Base-by-base conservation (phyloP, 2,113 vertebrate genomes). In the Ceratotherium simum region DNA sequence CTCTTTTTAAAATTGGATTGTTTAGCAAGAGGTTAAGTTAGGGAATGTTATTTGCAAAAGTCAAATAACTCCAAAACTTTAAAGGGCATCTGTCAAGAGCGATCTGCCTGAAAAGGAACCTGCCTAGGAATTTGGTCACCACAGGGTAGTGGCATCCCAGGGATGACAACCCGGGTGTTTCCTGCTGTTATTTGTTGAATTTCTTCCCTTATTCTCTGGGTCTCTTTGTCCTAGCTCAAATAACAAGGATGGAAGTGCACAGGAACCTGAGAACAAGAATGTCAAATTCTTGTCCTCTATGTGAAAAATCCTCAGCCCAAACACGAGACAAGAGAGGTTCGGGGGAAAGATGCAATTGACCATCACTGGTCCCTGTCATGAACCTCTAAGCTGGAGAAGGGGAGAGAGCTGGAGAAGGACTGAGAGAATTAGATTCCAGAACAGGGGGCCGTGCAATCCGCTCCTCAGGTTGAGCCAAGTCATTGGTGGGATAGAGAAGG, bases 21-120 rank as follows among this genome's bases (percentile, higher is more conserved):
- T 79, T 8, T 83, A 79, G 79, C n/a, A 97, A 81, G 25, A 91
- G 82, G 36, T 93, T 96, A 93, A 95, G 23, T 70, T 56, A 79
- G 25, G 36, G 12, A 85, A 86, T 82, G 25, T 29, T 23, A 46
- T 70, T 78, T 82, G 54, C 20, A 78, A 76, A 93, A 89, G 33
- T 91, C 29, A 90, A 96, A 8, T 9, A 80, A 81, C 64, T 84
- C 51, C 16, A 29, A 60, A 82, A 29, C 17, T 70, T 73, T 86
- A 62, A 79, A 78, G 75, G 23, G 23, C 16, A 51, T 36, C 54
- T 64, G 20, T 94, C 67, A 83, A 62, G 64, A 65, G 36, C 10
- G 4, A 76, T 78, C 10, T 70, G 48, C 58, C 39, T 62, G 39
- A 54, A 90, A 70, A 51, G 4, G 10, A 90, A 20, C 42, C 39